Evolutionary conservation across 2,797 vertebrate species (phyloP).

Genomic region (Muscicapa striata): DNA sequence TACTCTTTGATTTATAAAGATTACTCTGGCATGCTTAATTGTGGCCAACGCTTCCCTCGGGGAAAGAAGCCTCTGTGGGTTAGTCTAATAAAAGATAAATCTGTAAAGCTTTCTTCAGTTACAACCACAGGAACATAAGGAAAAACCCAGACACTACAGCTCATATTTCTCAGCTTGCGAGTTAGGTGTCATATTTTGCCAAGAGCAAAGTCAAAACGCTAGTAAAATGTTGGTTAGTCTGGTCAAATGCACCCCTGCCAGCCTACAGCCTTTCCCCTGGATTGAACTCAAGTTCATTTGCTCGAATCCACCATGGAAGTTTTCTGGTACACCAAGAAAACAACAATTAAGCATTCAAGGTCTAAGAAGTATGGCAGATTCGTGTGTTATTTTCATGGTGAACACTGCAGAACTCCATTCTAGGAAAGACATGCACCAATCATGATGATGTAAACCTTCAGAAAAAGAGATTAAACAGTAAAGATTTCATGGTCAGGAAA

Average conservation of each 20-base stretch:
- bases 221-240: not conserved
- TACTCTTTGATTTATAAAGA: conserved; percentile 50
- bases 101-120: conserved; percentile 26
- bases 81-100: conserved; percentile 50
- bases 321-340: not conserved
- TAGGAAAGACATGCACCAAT: not conserved
- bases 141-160: conserved; percentile 7
- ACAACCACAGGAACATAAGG: conserved; percentile 26
- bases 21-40: not conserved
- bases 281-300: not conserved
- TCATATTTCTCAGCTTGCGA: not conserved
- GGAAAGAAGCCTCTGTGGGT: conserved; percentile 31
- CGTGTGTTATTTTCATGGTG: not conserved
- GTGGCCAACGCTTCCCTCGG: not conserved
- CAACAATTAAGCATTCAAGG: not conserved
- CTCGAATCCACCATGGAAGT: not conserved
- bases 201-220: not conserved
- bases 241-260: not conserved
- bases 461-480: not conserved
- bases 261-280: not conserved
- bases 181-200: not conserved
- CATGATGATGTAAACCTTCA: not conserved
- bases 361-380: not conserved
- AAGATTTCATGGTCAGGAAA: not conserved
- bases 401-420: not conserved